Evolutionary conservation across 1,140 invertebrate species (phyloP), one percentile per base, ranked within the genome.

Genomic region (Pogonomyrmex barbatus): DNA sequence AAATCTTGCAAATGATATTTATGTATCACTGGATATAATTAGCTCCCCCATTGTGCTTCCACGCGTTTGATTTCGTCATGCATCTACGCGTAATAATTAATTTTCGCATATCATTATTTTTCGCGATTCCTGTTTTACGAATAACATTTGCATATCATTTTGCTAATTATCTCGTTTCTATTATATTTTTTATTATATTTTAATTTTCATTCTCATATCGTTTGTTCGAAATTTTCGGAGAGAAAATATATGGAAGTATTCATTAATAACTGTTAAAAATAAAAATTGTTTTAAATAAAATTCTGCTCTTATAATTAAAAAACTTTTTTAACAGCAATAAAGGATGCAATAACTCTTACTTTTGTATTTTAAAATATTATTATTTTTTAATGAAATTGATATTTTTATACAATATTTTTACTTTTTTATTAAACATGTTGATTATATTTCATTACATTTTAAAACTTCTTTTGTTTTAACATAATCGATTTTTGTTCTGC

Each of bases 361-460:
- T 58, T 70, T 60, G 33, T 73, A 45, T 82, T 68, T 24, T 24
- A 24, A 50, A 78, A 33, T 9, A 50, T 67, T 81, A 56, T 36
- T 45, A 24, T 3, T 47, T 45, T 3, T 33, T 50, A 24, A 14
- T 39, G 33, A 33, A 70, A 56, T 54, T 10, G 8, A 17, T 33
- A 30, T 77, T 42, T 56, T 56, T 10, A 45, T 56, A 39, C 39
- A 12, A 30, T 14, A 30, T 33, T 56, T 62, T 45, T 56, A 5
- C 8, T 39, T 42, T 63, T 65, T 24, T 24, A 58, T 81, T 58
- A 58, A 81, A 81, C 36, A 56, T n/a, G 3, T 17, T 45, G 47
- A 12, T 54, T 17, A 36, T 45, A 68, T 81, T 30, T 39, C 33
- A 17, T 47, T 76, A 60, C 10, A 2, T 30, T 33, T 42, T 45